phyloP scores from a whole-genome alignment of 2,888 invertebrate species.

The Ptycholaimellus sp. region DNA sequence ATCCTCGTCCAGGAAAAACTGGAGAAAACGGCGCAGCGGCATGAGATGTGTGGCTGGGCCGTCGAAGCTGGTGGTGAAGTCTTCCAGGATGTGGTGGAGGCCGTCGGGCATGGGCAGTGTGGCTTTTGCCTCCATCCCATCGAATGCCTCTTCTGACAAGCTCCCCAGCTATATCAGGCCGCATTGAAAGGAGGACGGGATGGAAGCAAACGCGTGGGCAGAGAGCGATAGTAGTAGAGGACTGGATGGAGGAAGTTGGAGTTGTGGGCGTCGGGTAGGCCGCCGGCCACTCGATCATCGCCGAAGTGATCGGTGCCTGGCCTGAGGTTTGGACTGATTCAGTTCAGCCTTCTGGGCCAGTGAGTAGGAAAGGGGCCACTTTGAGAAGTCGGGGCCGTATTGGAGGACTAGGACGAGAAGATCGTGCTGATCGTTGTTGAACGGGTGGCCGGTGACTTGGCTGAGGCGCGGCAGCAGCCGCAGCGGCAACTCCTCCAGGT shows the following conservation, averaged over 20 bases:
- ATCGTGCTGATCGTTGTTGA: conserved; percentile 6
- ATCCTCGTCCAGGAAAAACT: too few relatives aligned
- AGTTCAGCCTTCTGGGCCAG: too few relatives aligned
- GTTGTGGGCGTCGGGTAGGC: conserved; percentile 21
- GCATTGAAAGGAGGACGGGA: too few relatives aligned
- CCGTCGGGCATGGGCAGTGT: conserved; percentile 24
- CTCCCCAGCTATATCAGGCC: too few relatives aligned
- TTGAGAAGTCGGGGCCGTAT: conserved; percentile 29
- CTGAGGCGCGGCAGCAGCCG: conserved; percentile 24
- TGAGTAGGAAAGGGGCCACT: too few relatives aligned
- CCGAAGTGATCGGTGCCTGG: conserved; percentile 27
- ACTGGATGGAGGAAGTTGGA: conserved; percentile 32
- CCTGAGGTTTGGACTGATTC: too few relatives aligned
- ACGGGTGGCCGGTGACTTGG: conserved; percentile 22
- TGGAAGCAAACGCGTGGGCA: too few relatives aligned
- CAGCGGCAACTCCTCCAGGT: conserved; percentile 29
- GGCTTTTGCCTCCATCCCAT: conserved; percentile 18
- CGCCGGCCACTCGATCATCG: conserved; percentile 16
- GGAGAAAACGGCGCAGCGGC: too few relatives aligned
- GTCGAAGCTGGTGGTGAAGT: too few relatives aligned
- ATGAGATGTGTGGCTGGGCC: too few relatives aligned
- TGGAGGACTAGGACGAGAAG: conserved; percentile 27
- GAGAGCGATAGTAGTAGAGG: conserved; percentile 16
- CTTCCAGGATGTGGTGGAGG: conserved; percentile 30
- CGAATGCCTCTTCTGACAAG: conserved; percentile 20